Conservation (phyloP, 2,888 invertebrate genomes). For the Dascillus cervinus region DNA sequence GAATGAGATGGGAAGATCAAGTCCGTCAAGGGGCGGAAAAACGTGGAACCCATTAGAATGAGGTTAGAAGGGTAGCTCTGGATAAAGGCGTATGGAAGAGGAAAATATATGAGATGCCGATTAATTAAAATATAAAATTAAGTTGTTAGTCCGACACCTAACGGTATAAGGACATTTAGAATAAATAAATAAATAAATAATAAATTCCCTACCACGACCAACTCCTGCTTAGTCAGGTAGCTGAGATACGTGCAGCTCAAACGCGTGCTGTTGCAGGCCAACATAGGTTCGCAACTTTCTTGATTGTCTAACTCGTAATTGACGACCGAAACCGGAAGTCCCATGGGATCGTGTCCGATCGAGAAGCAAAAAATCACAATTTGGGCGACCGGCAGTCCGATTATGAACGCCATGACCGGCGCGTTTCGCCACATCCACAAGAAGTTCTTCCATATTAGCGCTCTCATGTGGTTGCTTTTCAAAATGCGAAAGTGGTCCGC, state of each 20-base stretch:
- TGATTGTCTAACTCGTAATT: slow-evolving; percentile 60
- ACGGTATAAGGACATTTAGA: too few relatives aligned
- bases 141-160: too few relatives aligned
- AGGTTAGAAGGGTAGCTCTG: too few relatives aligned
- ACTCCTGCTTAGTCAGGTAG: slow-evolving; percentile 57
- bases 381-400: slow-evolving; percentile 78
- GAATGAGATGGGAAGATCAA: too few relatives aligned
- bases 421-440: slow-evolving; percentile 80
- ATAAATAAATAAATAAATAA: too few relatives aligned
- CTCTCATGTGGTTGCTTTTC: slow-evolving; percentile 50
- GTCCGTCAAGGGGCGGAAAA: too few relatives aligned
- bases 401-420: slow-evolving; percentile 75
- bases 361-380: slow-evolving; percentile 82
- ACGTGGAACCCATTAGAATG: too few relatives aligned
- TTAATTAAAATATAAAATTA: too few relatives aligned
- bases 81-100: too few relatives aligned
- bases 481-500: slow-evolving; percentile 41
- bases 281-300: slow-evolving; percentile 30
- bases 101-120: too few relatives aligned
- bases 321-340: slow-evolving; percentile 69
- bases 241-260: slow-evolving; percentile 75
- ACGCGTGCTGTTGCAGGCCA: slow-evolving; percentile 55
- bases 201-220: slow-evolving; percentile 62
- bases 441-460: slow-evolving; percentile 83
- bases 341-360: slow-evolving; percentile 75